Base-by-base conservation (phyloP, 2,888 invertebrate genomes). In the Eupithecia inturbata region DNA sequence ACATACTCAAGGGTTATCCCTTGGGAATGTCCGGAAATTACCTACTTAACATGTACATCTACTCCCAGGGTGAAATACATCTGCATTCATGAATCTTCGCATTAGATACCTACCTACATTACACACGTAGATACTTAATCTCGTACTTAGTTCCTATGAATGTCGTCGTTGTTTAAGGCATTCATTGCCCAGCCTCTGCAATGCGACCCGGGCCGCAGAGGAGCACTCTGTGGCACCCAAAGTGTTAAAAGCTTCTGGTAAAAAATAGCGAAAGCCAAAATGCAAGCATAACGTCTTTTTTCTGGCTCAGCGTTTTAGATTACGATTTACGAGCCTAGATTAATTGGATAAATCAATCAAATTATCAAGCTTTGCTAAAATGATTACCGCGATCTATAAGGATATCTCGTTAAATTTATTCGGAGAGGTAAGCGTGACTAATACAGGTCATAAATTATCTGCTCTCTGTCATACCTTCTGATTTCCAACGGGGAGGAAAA, bases 401-500 rank as follows among this genome's bases (percentile, higher is more conserved):
- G 53, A 22, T 57, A 57, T 26, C 57, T 53, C 53, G 22, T 53
- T 53, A 53, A 53, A 53, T 12, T 53, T 53, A 57, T 57, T 57
- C 12, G 22, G 57, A 57, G 26, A 57, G 57, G 57, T 57, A 57
- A 26, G 26, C 26, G 26, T 57, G 57, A 53, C 22, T 22, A 53
- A 53, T 53, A 4, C 57, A 57, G 26, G 57, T 57, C 57, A 57
- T 57, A 57, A 57, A 26, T 57, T 57, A 26, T 57, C 22, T 5
- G 12, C 22, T 5, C 57, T 26, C 57, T 57, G 26, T 57, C 57
- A 57, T 57, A 26, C 57, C 57, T 57, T 57, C 57, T 57, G 57
- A 57, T 57, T 57, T 57, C 22, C 26, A 26, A 57, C 57, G 22
- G 22, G 53, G 9, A 53, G 53, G 57, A 26, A 57, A 57, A 57